These are phyloP conservation scores for Sinelater perroti DNA, from an alignment of 2,888 invertebrate species.

Conservation along the genomic window DNA sequence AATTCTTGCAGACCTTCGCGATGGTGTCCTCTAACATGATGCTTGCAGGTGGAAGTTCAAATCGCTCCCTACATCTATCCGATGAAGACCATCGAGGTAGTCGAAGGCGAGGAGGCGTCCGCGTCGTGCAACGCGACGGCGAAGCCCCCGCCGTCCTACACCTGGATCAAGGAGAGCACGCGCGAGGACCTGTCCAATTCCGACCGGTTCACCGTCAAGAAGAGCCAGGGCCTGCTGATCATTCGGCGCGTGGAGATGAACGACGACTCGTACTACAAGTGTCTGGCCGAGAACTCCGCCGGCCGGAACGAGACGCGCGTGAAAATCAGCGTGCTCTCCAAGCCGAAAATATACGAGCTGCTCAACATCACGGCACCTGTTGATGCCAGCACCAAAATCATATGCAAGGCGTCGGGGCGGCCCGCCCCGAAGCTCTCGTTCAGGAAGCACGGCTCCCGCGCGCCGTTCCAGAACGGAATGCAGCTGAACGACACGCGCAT, in stretches of 20 bases:
- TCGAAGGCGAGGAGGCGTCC: constrained; percentile 81
- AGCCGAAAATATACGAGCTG: constrained; percentile 82
- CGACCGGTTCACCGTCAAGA: constrained; percentile 74
- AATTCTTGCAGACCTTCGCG: too few species aligned
- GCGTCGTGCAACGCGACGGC: constrained; percentile 82
- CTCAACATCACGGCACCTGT: constrained; percentile 75
- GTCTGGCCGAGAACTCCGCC: constrained; percentile 82
- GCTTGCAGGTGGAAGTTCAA: constrained; percentile 72
- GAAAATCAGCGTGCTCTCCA: constrained; percentile 77
- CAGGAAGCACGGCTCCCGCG: constrained; percentile 74
- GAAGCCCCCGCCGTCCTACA: constrained; percentile 83
- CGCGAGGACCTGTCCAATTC: constrained; percentile 77
- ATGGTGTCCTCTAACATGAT: not conserved
- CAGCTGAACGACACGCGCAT: constrained; percentile 76
- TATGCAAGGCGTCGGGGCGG: constrained; percentile 81
- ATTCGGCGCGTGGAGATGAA: constrained; percentile 79
- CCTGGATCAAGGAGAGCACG: constrained; percentile 81
- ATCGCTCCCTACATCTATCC: constrained; percentile 77
- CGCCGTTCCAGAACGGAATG: constrained; percentile 70
- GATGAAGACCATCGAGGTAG: constrained; percentile 70
- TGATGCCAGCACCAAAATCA: constrained; percentile 70
- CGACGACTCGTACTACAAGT: constrained; percentile 83
- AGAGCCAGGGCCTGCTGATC: constrained; percentile 74
- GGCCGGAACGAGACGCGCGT: constrained; percentile 74
- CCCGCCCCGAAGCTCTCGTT: constrained; percentile 85